These are phyloP conservation scores for Tipula confusa DNA, from an alignment of 2,888 invertebrate species.

Conservation along the genomic window DNA sequence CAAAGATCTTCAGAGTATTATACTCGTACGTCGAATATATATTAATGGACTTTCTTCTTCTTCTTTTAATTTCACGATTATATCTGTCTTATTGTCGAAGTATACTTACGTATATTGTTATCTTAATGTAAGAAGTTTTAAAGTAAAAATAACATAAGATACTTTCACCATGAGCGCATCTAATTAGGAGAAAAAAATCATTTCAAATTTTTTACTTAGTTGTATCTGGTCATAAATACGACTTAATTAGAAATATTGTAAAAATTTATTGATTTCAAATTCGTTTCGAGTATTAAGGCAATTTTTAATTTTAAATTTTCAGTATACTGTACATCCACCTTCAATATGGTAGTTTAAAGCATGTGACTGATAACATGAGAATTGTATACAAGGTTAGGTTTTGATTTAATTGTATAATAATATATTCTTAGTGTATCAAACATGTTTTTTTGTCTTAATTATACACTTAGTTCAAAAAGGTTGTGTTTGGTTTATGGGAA, in stretches of 20 bases:
- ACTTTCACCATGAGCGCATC: constrained; percentile 25
- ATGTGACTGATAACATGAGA: not conserved
- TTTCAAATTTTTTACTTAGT: not conserved
- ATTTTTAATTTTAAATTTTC: not conserved
- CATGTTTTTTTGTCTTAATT: not conserved
- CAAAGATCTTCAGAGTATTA: not conserved
- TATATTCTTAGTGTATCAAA: not conserved
- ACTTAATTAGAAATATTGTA: not conserved
- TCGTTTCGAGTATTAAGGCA: not conserved
- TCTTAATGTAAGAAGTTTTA: not conserved
- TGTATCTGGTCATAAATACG: not conserved
- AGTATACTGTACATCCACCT: no score
- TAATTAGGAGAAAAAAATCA: not conserved
- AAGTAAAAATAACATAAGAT: not conserved
- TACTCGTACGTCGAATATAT: not conserved
- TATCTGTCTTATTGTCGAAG: not conserved
- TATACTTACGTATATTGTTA: not conserved
- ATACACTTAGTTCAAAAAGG: no score
- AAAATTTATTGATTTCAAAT: not conserved
- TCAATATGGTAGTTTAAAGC: not conserved
- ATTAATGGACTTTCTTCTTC: not conserved
- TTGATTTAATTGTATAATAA: not conserved
- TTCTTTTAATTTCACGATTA: not conserved
- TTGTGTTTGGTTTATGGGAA: no score
- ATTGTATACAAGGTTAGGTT: not conserved